phyloP scores from a whole-genome alignment of 2,113 vertebrate genomes.

The Macaca mulatta region DNA sequence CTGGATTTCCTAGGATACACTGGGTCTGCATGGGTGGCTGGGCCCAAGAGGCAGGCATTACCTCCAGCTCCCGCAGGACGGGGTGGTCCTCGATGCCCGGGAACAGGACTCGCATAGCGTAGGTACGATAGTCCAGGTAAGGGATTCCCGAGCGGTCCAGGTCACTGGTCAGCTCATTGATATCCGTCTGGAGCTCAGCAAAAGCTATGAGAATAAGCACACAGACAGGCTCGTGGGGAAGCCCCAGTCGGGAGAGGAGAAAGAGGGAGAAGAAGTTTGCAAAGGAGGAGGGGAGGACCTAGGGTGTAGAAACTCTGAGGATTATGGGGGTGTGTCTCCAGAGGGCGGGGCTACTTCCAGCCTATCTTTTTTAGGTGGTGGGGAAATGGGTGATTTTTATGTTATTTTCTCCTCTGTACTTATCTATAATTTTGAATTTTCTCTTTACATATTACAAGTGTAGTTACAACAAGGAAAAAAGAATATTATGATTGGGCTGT shows the following conservation, averaged over 20 bases:
- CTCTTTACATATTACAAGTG: not conserved
- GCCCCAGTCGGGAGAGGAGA: not conserved
- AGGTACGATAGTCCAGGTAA: slow-evolving; percentile 97
- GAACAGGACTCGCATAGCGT: slow-evolving; percentile 98
- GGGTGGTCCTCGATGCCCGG: slow-evolving; percentile 99
- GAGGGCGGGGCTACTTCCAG: not conserved
- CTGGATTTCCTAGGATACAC: no score
- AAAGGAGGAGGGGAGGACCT: not conserved
- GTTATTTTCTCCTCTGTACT: not conserved
- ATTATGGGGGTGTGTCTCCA: not conserved
- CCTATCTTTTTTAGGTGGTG: not conserved
- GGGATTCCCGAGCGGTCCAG: slow-evolving; percentile 97
- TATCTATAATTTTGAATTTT: not conserved
- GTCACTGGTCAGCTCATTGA: slow-evolving; percentile 98
- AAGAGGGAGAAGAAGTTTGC: not conserved
- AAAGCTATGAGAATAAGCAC: slow-evolving; percentile 86
- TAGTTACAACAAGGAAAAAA: not conserved
- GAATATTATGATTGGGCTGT: not conserved
- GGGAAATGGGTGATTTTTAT: not conserved
- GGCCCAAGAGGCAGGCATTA: slow-evolving; percentile 66
- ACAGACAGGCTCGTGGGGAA: not conserved
- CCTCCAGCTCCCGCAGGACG: slow-evolving; percentile 97
- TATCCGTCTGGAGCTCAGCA: slow-evolving; percentile 98
- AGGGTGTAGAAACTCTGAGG: not conserved
- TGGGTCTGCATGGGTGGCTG: accelerated